Evolutionary conservation across 2,113 vertebrate genomes (phyloP).

Genomic region (Himantopus leucocephalus): DNA sequence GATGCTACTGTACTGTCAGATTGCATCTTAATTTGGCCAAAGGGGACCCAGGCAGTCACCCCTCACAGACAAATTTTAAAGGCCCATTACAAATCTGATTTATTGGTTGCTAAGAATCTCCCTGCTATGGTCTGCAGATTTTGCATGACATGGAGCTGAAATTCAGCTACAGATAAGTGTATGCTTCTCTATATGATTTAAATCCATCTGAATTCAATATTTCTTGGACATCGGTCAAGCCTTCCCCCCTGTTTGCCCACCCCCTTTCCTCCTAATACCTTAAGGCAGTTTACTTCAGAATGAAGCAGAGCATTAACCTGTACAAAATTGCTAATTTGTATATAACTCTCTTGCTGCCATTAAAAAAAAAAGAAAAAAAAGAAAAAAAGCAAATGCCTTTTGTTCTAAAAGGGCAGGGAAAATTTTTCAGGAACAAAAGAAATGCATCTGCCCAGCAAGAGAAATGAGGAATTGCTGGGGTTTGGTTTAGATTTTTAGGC

Average conservation of each 20-base stretch:
- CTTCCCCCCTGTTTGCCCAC: background rate
- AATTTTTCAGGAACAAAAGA: slow-evolving; percentile 74
- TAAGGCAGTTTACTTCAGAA: slow-evolving; percentile 72
- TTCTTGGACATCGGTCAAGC: slow-evolving; percentile 16
- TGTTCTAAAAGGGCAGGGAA: slow-evolving; percentile 63
- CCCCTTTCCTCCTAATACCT: slow-evolving; percentile 45
- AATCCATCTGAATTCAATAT: slow-evolving; percentile 53
- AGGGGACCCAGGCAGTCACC: slow-evolving; percentile 67
- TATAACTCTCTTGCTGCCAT: background rate
- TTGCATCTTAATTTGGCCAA: slow-evolving; percentile 74
- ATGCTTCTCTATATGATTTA: slow-evolving; percentile 26
- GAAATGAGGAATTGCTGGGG: slow-evolving; percentile 18
- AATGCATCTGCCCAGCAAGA: slow-evolving; percentile 50
- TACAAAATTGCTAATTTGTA: slow-evolving; percentile 67
- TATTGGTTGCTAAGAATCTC: slow-evolving; percentile 49
- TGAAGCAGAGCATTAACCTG: slow-evolving; percentile 59
- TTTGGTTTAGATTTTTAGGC: slow-evolving; percentile 27
- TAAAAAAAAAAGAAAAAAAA: background rate
- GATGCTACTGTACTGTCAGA: slow-evolving; percentile 69
- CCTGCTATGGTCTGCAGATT: slow-evolving; percentile 46
- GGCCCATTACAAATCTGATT: slow-evolving; percentile 70
- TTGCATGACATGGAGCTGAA: slow-evolving; percentile 36
- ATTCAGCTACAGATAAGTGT: slow-evolving; percentile 57
- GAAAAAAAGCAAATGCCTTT: slow-evolving; percentile 28
- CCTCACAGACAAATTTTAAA: slow-evolving; percentile 66